Conservation (phyloP, 92 coral and sea anemone species). For the Bergia sp. region DNA sequence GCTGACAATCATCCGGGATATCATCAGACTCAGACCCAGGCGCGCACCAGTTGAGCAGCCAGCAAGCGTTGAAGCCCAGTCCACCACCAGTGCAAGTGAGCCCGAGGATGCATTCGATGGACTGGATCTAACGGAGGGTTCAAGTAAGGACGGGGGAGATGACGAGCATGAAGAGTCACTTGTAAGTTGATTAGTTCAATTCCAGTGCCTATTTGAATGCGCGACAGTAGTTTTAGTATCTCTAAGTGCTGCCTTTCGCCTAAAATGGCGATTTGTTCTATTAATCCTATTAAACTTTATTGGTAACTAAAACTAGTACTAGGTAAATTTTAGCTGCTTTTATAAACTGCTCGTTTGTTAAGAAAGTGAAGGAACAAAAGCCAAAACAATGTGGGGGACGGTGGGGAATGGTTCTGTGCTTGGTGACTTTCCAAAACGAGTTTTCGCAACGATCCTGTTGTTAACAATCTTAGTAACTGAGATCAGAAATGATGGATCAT, state of each 20-base stretch:
- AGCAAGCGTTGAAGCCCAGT: slow-evolving; percentile 69
- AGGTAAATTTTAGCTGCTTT: too few species aligned
- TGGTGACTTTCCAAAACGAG: too few species aligned
- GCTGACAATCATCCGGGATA: slow-evolving; percentile 83
- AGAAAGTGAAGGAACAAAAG: too few species aligned
- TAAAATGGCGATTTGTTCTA: not conserved
- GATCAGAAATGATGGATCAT: too few species aligned
- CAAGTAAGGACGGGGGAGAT: slow-evolving; percentile 46
- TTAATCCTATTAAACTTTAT: not conserved
- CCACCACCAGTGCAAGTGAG: slow-evolving; percentile 77
- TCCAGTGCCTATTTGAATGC: not conserved
- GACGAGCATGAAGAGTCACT: slow-evolving; percentile 30
- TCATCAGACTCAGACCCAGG: slow-evolving; percentile 75
- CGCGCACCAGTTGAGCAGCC: slow-evolving; percentile 62
- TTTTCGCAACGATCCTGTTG: too few species aligned
- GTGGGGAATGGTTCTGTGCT: too few species aligned
- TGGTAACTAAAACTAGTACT: too few species aligned
- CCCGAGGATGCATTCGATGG: slow-evolving; percentile 64
- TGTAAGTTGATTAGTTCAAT: not conserved
- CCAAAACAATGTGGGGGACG: too few species aligned
- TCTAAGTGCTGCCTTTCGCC: too few species aligned
- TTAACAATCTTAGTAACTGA: too few species aligned
- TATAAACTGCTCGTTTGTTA: too few species aligned
- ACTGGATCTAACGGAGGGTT: slow-evolving; percentile 64
- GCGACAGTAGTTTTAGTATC: not conserved